Conservation (phyloP, 2,888 invertebrate genomes). For the Blera fallax region DNA sequence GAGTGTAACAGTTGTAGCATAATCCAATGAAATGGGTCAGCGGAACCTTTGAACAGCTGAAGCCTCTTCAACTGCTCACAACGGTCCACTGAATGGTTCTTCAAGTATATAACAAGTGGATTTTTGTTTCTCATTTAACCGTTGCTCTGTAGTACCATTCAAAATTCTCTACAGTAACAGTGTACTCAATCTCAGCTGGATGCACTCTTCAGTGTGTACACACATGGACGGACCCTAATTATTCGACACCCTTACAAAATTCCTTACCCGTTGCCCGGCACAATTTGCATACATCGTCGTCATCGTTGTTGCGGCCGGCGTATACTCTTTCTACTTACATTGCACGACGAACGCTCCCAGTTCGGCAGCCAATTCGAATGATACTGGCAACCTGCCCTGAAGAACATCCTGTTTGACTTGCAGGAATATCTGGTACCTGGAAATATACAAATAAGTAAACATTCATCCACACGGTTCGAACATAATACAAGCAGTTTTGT, state of each 20-base stretch:
- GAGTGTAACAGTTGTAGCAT: neutral
- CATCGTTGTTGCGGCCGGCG: neutral
- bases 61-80: neutral
- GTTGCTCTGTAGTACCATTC: neutral
- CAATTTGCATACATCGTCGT: neutral
- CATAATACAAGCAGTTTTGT: conserved; percentile 28
- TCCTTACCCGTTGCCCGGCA: neutral
- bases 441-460: conserved; percentile 64
- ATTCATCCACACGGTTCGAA: conserved; percentile 44
- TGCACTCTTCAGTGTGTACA: neutral
- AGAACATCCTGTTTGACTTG: conserved; percentile 98
- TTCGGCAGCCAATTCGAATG: conserved; percentile 95
- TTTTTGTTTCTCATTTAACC: neutral
- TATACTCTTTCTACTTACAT: conserved; percentile 86
- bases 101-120: neutral
- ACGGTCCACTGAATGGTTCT: neutral
- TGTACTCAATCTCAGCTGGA: neutral
- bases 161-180: neutral
- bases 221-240: conserved; percentile 22
- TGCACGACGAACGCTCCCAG: conserved; percentile 96
- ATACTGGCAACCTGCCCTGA: conserved; percentile 94
- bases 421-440: conserved; percentile 97
- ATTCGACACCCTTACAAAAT: conserved; percentile 38
- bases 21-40: conserved; percentile 19
- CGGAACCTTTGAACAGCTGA: neutral